These are phyloP conservation scores for Tipula lateralis DNA, from an alignment of 2,888 invertebrate genomes.

Conservation along the genomic window DNA sequence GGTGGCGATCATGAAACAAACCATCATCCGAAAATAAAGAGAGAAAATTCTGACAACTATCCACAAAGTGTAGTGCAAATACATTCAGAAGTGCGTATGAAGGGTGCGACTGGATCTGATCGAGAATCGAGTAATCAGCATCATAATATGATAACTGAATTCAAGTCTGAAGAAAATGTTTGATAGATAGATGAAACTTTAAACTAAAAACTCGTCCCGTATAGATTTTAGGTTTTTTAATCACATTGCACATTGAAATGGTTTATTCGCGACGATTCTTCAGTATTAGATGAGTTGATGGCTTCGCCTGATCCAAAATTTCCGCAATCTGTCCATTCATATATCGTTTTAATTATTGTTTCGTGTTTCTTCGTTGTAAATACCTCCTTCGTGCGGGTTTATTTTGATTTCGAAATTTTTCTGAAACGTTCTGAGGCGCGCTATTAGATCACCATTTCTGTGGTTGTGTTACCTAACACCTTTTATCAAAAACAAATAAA, in stretches of 20 bases:
- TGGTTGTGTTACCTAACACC: background rate
- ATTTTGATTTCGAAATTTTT: background rate
- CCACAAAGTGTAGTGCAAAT: background rate
- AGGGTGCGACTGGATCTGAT: background rate
- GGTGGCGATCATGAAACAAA: background rate
- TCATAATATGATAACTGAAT: background rate
- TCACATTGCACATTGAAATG: background rate
- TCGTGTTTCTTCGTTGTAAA: background rate
- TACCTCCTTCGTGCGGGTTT: background rate
- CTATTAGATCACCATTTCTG: background rate
- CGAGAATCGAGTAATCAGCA: background rate
- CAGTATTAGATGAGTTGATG: background rate
- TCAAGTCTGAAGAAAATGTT: background rate
- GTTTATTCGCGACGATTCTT: background rate
- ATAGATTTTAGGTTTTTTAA: background rate
- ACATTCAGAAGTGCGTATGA: background rate
- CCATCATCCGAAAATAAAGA: background rate
- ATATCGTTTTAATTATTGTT: background rate
- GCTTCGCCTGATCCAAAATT: background rate
- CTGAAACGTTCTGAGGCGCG: background rate
- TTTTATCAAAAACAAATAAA: background rate
- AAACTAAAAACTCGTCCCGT: background rate
- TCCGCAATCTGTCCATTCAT: background rate
- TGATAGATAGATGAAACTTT: background rate
- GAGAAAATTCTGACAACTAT: background rate